Percentiles rank a stretch among this genome's conserved stretches.
These are phyloP conservation scores for Serranus cabrilla DNA, from an alignment of 2,797 vertebrate genomes.

Conservation along the genomic window DNA sequence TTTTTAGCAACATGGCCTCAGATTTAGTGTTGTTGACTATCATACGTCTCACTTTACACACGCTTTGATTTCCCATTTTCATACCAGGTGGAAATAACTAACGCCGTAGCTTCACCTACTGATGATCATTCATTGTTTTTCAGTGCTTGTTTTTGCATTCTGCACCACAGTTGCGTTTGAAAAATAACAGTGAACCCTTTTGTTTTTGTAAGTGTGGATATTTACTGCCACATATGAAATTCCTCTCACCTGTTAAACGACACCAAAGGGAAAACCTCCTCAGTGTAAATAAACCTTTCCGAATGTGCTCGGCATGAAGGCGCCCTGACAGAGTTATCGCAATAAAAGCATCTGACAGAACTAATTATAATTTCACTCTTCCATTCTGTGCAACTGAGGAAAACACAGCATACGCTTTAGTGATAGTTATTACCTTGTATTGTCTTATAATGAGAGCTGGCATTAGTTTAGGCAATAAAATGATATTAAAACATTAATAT, in stretches of 20 bases:
- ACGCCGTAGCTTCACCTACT: no score
- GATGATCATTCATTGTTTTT: background rate
- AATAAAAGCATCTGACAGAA: conserved; percentile 38
- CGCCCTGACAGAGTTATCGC: background rate
- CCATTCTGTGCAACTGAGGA: background rate
- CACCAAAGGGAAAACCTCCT: background rate
- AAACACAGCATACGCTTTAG: conserved; percentile 24
- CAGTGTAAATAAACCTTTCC: conserved; percentile 22
- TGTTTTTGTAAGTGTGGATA: background rate
- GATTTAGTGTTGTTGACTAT: background rate
- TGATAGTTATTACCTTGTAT: conserved; percentile 47
- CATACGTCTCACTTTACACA: background rate
- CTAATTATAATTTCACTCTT: conserved; percentile 46
- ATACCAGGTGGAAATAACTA: background rate
- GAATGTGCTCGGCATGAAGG: background rate
- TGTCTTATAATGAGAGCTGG: conserved; percentile 41
- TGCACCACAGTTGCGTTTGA: background rate
- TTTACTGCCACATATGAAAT: background rate
- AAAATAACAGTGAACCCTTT: background rate
- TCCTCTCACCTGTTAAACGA: conserved; percentile 3
- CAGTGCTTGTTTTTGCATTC: background rate
- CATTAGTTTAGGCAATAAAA: conserved; percentile 31
- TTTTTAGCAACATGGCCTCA: background rate
- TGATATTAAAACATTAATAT: conserved; percentile 38
- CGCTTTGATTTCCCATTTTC: background rate